Conservation (phyloP, 2,888 invertebrate species). For the Metacarcinus magister region DNA sequence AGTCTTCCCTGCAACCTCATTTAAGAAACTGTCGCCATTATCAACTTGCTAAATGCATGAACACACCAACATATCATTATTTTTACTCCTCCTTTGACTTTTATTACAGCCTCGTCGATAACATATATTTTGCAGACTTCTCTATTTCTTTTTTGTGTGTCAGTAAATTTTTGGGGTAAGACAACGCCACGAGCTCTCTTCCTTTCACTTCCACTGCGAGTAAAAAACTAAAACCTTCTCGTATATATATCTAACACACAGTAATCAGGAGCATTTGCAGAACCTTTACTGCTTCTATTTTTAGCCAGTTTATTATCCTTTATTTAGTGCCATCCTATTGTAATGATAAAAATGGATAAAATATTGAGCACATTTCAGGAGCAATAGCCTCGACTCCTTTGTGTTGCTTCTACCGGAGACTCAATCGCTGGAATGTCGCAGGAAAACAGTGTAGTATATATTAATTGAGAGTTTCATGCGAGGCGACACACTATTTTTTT, state of each 20-base stretch:
- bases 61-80: not conserved
- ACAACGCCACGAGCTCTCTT: not conserved
- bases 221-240: not conserved
- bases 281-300: not conserved
- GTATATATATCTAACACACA: not conserved
- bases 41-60: not conserved
- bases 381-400: not conserved
- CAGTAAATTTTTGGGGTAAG: not conserved
- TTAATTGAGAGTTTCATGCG: not conserved
- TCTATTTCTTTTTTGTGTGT: not conserved
- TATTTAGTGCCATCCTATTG: not conserved
- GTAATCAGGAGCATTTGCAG: slow-evolving; percentile 15
- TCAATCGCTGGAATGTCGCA: not conserved
- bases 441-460: not conserved
- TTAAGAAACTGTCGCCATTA: not conserved
- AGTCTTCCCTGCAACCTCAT: not conserved
- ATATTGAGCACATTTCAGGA: slow-evolving; percentile 10
- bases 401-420: not conserved
- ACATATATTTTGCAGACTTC: not conserved
- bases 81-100: not conserved
- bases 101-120: not conserved
- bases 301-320: not conserved
- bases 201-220: not conserved
- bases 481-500: no score
- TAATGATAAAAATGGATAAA: not conserved